phyloP scores from a whole-genome alignment of 1,140 invertebrate genomes.

The Geopemphigus sp. region DNA sequence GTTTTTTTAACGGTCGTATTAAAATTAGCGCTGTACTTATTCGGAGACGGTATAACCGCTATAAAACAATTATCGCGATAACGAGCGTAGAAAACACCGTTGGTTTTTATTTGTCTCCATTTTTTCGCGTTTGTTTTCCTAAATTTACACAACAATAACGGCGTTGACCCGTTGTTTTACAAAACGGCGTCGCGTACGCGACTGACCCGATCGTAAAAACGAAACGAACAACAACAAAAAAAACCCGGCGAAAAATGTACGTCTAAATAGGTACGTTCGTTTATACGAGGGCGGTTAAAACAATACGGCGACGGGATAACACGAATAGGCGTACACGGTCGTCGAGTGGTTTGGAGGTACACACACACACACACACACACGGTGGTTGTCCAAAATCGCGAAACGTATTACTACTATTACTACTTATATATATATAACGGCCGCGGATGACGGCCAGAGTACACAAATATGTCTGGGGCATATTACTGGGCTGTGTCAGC shows the following conservation, averaged over 20 bases:
- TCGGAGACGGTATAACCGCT: not conserved
- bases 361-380: not conserved
- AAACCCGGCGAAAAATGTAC: slow-evolving; percentile 2
- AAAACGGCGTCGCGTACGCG: not conserved
- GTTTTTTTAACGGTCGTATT: no score
- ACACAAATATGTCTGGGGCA: no score
- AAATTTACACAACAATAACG: slow-evolving; percentile 25
- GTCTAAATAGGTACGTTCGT: slow-evolving; percentile 1
- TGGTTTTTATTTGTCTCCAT: no score
- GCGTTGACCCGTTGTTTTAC: not conserved
- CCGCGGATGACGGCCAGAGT: not conserved
- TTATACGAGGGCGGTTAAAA: not conserved
- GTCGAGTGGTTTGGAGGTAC: slow-evolving; percentile 7
- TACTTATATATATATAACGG: slow-evolving; percentile 20
- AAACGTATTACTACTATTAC: no score
- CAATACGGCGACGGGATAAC: slow-evolving; percentile 24
- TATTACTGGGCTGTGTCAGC: no score
- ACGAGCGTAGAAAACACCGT: not conserved
- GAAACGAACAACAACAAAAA: not conserved
- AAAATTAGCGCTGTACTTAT: no score
- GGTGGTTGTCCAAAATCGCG: no score
- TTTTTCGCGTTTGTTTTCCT: not conserved
- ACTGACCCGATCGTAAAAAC: slow-evolving; percentile 32
- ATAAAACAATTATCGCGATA: not conserved
- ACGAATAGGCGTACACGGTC: not conserved